A percentile compares a stretch with the other conserved stretches of the same genome.
Evolutionary conservation across 53 echinoderm and acorn worm species (phyloP).

Genomic region (Hippasteria phrygiana): DNA sequence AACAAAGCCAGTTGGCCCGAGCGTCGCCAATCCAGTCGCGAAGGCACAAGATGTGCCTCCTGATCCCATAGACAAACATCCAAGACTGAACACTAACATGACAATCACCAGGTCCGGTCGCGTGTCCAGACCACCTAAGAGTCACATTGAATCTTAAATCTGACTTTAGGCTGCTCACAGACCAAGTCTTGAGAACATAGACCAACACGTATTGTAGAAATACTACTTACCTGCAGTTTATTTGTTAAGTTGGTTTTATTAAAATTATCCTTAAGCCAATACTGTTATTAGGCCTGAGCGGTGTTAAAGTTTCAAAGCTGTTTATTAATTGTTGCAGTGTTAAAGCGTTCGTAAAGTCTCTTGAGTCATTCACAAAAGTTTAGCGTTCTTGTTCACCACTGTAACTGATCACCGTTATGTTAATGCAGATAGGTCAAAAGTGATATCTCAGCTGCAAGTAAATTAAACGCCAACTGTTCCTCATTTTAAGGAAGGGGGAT

Average conservation of each 20-base stretch:
- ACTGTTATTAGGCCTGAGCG: too few relatives aligned
- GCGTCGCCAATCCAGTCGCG: background rate
- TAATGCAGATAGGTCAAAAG: too few relatives aligned
- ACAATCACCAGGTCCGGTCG: too few relatives aligned
- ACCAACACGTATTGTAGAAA: background rate
- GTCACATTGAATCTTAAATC: too few relatives aligned
- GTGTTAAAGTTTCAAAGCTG: too few relatives aligned
- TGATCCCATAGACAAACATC: background rate
- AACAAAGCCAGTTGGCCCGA: background rate
- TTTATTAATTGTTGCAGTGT: background rate
- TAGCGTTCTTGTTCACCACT: background rate
- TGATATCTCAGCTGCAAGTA: background rate
- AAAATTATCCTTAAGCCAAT: background rate
- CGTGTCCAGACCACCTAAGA: too few relatives aligned
- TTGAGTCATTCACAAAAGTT: background rate
- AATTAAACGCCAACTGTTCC: background rate
- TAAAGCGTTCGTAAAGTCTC: background rate
- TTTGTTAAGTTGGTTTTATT: background rate
- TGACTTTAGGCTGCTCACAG: too few relatives aligned
- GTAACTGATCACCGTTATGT: background rate
- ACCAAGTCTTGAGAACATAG: background rate
- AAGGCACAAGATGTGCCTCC: background rate
- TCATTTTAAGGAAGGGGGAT: constrained; percentile 2
- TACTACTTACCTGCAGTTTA: constrained; percentile 2
- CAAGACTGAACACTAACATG: background rate